phyloP scores from a whole-genome alignment of 2,888 invertebrate genomes.

The Galeopsomyia nigrocyanea region DNA sequence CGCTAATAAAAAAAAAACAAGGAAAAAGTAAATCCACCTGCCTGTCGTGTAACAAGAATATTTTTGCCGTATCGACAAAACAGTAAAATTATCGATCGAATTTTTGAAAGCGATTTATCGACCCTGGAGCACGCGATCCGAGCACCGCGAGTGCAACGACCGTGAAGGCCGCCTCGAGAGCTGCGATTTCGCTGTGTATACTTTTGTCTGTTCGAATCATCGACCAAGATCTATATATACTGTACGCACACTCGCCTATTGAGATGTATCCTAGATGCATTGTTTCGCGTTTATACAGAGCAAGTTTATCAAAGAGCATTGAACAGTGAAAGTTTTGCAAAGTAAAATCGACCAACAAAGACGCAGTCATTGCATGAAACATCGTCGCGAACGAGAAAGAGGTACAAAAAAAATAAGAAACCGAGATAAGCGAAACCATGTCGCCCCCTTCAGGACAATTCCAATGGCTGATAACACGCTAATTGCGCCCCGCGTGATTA shows the following conservation, averaged over 20 bases:
- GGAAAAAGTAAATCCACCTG: too few species aligned
- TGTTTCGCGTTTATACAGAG: background rate
- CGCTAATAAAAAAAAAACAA: too few species aligned
- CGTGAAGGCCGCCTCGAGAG: conserved; percentile 52
- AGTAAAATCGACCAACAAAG: background rate
- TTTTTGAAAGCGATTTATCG: conserved; percentile 28
- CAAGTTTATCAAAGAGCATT: background rate
- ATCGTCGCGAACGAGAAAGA: too few species aligned
- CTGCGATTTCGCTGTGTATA: background rate
- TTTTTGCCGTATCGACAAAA: too few species aligned
- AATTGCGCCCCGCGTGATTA: conserved; percentile 20
- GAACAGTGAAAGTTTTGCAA: background rate
- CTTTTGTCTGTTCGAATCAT: too few species aligned
- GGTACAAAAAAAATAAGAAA: too few species aligned
- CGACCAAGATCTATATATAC: background rate
- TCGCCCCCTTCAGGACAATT: too few species aligned
- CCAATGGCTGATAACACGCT: background rate
- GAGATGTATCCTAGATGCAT: conserved; percentile 4
- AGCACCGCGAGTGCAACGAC: conserved; percentile 49
- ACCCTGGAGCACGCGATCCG: conserved; percentile 46
- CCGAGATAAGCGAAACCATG: too few species aligned
- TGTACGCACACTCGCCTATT: background rate
- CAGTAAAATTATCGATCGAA: background rate
- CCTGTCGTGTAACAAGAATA: too few species aligned
- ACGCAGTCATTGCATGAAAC: too few species aligned